Percentiles rank a stretch among this genome's conserved stretches.
Evolutionary conservation across 2,113 vertebrate genomes (phyloP).

Genomic region (Odocoileus virginianus): DNA sequence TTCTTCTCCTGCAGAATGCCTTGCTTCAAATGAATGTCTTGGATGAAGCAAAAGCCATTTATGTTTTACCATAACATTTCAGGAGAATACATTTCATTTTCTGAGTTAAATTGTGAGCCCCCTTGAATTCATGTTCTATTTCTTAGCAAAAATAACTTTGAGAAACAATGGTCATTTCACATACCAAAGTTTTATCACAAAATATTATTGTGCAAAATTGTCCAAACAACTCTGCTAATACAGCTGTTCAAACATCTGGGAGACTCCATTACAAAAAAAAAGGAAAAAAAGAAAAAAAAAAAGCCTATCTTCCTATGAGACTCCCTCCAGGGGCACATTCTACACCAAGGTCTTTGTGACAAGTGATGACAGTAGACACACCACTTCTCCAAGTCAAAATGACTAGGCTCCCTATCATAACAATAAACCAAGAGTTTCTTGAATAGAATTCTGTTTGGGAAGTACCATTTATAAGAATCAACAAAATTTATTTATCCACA

Average conservation of each 20-base stretch:
- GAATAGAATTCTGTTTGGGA: neutral
- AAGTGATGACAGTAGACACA: neutral
- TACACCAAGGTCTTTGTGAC: neutral
- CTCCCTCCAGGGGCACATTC: no score
- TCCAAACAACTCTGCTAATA: neutral
- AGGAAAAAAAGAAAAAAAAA: neutral
- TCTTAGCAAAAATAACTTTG: neutral
- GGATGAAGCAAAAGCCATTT: conserved; percentile 48
- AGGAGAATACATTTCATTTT: conserved; percentile 46
- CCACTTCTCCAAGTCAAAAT: neutral
- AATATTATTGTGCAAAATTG: conserved; percentile 47
- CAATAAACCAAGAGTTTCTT: neutral
- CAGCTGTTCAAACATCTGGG: conserved; percentile 46
- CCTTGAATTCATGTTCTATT: neutral
- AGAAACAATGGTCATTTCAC: conserved; percentile 22
- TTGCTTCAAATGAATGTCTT: conserved; percentile 51
- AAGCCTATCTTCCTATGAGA: neutral
- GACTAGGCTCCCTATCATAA: neutral
- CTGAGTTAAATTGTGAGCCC: conserved; percentile 25
- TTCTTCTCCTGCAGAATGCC: conserved; percentile 47
- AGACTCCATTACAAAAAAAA: neutral
- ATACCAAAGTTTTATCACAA: conserved; percentile 30
- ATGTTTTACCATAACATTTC: conserved; percentile 52
- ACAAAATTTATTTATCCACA: neutral
- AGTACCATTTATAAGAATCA: neutral